Conservation (phyloP, 2,888 invertebrate genomes). For the Alloscopus bannaensis region DNA sequence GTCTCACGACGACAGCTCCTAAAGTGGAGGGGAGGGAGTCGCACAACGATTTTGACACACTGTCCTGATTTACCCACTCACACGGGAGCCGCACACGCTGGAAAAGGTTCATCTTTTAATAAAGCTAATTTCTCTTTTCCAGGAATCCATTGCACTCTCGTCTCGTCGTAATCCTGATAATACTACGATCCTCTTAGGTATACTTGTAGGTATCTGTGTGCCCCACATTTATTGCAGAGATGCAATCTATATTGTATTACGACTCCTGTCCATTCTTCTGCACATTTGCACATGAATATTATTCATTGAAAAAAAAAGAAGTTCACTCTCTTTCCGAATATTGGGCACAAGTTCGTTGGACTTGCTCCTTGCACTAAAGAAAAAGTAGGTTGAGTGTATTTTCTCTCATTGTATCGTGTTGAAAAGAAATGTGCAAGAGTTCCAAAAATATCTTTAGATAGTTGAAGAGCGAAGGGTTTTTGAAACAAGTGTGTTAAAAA, state of each 20-base stretch:
- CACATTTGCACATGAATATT: background rate
- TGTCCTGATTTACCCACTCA: slow-evolving; percentile 9
- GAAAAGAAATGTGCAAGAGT: too few relatives aligned
- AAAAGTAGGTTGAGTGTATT: too few relatives aligned
- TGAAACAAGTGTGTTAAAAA: too few relatives aligned
- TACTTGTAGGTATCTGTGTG: background rate
- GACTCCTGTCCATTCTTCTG: background rate
- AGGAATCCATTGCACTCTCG: background rate
- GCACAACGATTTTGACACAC: too few relatives aligned
- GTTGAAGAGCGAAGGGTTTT: too few relatives aligned
- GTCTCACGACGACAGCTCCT: background rate
- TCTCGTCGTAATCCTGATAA: background rate
- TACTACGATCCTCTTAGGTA: background rate
- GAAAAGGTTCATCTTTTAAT: slow-evolving; percentile 40
- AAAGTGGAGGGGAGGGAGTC: background rate
- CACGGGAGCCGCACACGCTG: background rate
- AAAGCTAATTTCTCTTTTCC: slow-evolving; percentile 51
- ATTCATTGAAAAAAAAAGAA: background rate
- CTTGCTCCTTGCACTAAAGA: too few relatives aligned
- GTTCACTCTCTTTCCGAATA: background rate
- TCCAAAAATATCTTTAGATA: too few relatives aligned
- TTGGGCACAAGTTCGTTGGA: background rate
- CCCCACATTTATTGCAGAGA: background rate
- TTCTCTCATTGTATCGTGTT: too few relatives aligned
- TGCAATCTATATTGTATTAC: background rate